These are phyloP conservation scores for Sceloporus tristichus DNA, from an alignment of 2,113 vertebrate species.

Conservation along the genomic window DNA sequence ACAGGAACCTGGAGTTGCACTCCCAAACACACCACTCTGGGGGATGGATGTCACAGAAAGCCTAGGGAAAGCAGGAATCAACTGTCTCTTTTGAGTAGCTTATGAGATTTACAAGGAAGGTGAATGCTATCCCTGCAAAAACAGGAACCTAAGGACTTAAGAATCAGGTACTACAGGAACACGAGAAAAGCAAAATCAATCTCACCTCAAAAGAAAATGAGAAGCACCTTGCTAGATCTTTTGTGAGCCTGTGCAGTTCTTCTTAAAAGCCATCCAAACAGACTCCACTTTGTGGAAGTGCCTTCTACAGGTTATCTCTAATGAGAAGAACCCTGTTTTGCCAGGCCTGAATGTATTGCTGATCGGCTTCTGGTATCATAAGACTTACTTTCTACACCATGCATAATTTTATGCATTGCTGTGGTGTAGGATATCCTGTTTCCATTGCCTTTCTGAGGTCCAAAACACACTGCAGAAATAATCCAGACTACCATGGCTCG, in stretches of 20 bases:
- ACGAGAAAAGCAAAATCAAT: not conserved
- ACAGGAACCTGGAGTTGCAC: slow-evolving; percentile 44
- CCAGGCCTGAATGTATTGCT: not conserved
- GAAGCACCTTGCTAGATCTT: not conserved
- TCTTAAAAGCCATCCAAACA: too few relatives aligned
- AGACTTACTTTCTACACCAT: not conserved
- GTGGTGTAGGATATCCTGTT: not conserved
- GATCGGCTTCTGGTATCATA: too few relatives aligned
- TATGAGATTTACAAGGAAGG: not conserved
- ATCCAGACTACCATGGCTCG: too few relatives aligned
- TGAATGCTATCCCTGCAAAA: not conserved
- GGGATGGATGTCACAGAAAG: not conserved
- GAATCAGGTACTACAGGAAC: not conserved
- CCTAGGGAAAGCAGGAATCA: not conserved
- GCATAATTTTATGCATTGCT: not conserved
- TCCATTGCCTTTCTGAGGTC: not conserved
- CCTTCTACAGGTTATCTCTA: too few relatives aligned
- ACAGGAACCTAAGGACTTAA: not conserved
- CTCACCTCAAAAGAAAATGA: not conserved
- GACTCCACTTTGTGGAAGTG: too few relatives aligned
- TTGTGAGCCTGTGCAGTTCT: not conserved
- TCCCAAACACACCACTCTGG: not conserved
- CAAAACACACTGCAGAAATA: not conserved
- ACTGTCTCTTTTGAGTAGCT: not conserved
- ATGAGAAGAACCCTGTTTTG: too few relatives aligned